Percentiles rank a stretch among this genome's conserved stretches.
Conservation (phyloP, 2,888 invertebrate species). For the Zaprionus lineosus region DNA sequence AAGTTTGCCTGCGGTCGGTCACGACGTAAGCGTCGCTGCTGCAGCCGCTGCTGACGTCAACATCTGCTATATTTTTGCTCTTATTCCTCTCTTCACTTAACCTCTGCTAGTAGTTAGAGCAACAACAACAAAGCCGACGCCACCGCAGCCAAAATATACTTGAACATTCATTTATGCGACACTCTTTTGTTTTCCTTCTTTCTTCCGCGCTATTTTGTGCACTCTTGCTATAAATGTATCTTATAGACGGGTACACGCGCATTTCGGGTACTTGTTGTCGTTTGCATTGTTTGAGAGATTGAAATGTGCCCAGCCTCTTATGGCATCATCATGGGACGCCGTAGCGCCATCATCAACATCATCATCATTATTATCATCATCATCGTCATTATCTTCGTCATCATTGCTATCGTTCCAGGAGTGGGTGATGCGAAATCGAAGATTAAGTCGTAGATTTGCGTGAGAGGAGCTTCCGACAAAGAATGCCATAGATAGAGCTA, state of each 20-base stretch:
- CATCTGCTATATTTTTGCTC: slow-evolving; percentile 56
- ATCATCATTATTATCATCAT: slow-evolving; percentile 29
- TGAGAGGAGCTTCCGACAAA: background rate
- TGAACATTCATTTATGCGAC: slow-evolving; percentile 74
- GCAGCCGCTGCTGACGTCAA: slow-evolving; percentile 38
- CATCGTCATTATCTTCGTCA: slow-evolving; percentile 7
- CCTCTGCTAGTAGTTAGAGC: slow-evolving; percentile 64
- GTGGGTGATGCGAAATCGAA: slow-evolving; percentile 8
- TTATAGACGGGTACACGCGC: slow-evolving; percentile 63
- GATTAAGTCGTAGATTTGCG: background rate
- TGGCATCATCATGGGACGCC: slow-evolving; percentile 63
- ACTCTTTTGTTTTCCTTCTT: slow-evolving; percentile 19
- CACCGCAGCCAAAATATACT: slow-evolving; percentile 62
- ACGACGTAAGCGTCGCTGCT: slow-evolving; percentile 11
- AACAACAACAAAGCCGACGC: slow-evolving; percentile 48
- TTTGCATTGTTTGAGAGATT: slow-evolving; percentile 48
- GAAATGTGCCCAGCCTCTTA: slow-evolving; percentile 64
- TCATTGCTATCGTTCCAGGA: slow-evolving; percentile 11
- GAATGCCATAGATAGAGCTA: background rate
- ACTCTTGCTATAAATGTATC: slow-evolving; percentile 68
- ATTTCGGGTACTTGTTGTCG: slow-evolving; percentile 56
- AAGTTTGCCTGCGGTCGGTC: slow-evolving; percentile 32
- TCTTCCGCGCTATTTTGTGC: slow-evolving; percentile 63
- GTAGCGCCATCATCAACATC: slow-evolving; percentile 27
- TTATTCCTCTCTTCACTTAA: slow-evolving; percentile 46